Conservation (phyloP, 2,113 vertebrate genomes). For the Mobula birostris region DNA sequence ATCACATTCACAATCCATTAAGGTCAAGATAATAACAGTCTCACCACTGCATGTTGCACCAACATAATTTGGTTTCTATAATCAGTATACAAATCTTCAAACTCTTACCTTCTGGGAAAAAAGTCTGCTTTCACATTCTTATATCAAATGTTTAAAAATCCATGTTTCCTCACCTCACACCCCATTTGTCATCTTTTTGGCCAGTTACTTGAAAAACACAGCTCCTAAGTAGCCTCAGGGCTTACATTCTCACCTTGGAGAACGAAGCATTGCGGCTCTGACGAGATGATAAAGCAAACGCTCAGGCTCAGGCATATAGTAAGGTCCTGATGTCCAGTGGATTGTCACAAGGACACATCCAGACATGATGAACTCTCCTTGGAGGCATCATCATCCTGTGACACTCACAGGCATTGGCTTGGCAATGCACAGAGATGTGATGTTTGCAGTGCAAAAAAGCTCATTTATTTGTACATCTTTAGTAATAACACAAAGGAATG, state of each 20-base stretch:
- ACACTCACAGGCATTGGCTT: neutral
- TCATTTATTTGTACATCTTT: neutral
- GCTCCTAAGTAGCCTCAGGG: too few relatives aligned
- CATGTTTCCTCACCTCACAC: neutral
- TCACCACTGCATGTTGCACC: neutral
- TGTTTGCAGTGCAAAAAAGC: neutral
- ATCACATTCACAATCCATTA: neutral
- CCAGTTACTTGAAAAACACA: too few relatives aligned
- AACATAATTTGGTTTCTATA: neutral
- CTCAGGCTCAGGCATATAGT: neutral
- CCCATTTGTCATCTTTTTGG: neutral
- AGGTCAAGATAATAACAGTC: neutral
- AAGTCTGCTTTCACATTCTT: neutral
- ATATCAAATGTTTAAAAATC: neutral
- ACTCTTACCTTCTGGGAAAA: neutral
- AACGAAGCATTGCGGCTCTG: neutral
- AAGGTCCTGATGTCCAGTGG: neutral
- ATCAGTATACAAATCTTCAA: neutral
- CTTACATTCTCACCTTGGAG: neutral
- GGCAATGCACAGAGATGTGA: neutral
- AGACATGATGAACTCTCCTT: neutral
- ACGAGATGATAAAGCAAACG: neutral
- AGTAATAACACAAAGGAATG: neutral
- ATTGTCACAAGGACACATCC: neutral
- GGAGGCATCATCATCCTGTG: neutral